Evolutionary conservation across 2,888 invertebrate genomes (phyloP).

Genomic region (Pogonocherus hispidulus): DNA sequence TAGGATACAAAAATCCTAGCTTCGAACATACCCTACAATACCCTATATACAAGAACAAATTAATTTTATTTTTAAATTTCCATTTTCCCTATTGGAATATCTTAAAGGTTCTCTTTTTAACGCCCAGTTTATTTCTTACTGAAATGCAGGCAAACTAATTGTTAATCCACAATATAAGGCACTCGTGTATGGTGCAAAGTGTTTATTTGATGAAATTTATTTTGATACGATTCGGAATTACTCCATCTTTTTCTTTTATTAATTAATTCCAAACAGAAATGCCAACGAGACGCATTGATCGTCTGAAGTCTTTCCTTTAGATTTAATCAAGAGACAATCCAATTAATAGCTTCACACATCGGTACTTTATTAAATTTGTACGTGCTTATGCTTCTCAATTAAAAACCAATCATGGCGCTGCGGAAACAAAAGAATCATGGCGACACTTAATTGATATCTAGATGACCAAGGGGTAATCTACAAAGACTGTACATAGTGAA

Average conservation of each 20-base stretch:
- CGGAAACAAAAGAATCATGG: conserved; percentile 47
- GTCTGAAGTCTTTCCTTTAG: conserved; percentile 11
- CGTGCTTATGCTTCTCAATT: conserved; percentile 47
- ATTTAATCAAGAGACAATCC: conserved; percentile 43
- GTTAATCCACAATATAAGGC: too few relatives aligned
- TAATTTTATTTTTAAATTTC: too few relatives aligned
- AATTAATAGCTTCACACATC: conserved; percentile 44
- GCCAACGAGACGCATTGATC: background rate
- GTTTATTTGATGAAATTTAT: too few relatives aligned
- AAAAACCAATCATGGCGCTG: conserved; percentile 48
- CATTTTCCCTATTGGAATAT: too few relatives aligned
- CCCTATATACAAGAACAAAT: too few relatives aligned
- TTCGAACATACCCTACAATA: too few relatives aligned
- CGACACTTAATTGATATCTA: conserved; percentile 50
- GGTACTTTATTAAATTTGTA: conserved; percentile 44
- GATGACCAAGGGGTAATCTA: conserved; percentile 37
- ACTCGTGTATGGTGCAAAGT: too few relatives aligned
- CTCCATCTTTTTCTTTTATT: background rate
- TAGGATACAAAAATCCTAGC: too few relatives aligned
- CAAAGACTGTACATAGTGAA: background rate
- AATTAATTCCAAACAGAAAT: background rate
- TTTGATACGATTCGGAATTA: background rate
- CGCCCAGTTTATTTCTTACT: too few relatives aligned
- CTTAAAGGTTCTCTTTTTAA: too few relatives aligned
- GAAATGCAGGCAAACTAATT: too few relatives aligned